A percentile compares a stretch with the other conserved stretches of the same genome.
Conservation (phyloP, 1,140 invertebrate species). For the Gyrodactylus bullatarudis region DNA sequence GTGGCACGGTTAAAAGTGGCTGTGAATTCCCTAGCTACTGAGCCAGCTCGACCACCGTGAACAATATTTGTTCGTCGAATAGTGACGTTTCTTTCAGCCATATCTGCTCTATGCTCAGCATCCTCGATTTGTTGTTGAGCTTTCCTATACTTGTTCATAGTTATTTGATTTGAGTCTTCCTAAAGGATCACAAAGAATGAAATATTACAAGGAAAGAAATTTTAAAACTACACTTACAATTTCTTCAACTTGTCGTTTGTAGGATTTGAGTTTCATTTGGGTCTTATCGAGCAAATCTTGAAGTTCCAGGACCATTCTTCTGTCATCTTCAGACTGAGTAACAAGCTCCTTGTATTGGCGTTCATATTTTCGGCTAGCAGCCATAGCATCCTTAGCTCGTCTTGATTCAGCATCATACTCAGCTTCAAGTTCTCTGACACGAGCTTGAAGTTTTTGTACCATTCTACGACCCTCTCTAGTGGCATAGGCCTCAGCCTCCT, state of each 20-base stretch:
- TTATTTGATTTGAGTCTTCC: constrained; percentile 19
- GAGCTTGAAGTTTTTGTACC: constrained; percentile 15
- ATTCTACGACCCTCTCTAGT: constrained; percentile 18
- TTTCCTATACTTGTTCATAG: constrained; percentile 22
- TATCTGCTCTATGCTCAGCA: constrained; percentile 17
- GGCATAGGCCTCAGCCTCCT: constrained; percentile 20
- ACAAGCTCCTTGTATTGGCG: constrained; percentile 15
- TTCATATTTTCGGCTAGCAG: constrained; percentile 15
- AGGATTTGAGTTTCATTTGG: constrained; percentile 15
- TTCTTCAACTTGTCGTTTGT: constrained; percentile 19
- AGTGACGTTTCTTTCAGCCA: constrained; percentile 16
- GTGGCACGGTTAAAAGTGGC: background rate
- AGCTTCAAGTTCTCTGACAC: constrained; percentile 18
- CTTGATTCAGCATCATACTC: constrained; percentile 18
- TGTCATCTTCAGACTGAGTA: constrained; percentile 14
- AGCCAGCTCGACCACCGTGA: background rate
- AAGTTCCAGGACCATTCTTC: constrained; percentile 14
- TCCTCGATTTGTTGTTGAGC: constrained; percentile 17
- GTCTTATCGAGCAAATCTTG: constrained; percentile 15
- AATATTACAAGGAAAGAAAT: background rate
- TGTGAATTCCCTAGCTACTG: constrained; percentile 1
- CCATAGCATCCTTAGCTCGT: constrained; percentile 15
- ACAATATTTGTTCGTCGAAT: constrained; percentile 10
- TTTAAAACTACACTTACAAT: constrained; percentile 14
- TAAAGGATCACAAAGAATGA: constrained; percentile 10